A percentile compares a stretch with the other conserved stretches of the same genome.
Conservation (phyloP, 2,113 vertebrate species). For the Semnornis frantzii region DNA sequence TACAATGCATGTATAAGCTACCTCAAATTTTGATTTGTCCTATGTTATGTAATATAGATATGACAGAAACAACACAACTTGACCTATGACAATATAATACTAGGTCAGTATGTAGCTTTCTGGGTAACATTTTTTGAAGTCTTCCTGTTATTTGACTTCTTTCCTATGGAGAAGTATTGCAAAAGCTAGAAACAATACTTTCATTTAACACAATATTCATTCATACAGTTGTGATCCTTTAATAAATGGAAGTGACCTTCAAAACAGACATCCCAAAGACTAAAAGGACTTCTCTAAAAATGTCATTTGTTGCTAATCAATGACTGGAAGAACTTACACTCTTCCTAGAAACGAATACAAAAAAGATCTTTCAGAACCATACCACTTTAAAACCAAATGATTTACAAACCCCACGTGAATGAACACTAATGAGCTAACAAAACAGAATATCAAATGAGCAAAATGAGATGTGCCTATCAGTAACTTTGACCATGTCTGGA, state of each 20-base stretch:
- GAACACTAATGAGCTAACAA: slow-evolving; percentile 15
- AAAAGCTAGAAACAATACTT: slow-evolving; percentile 7
- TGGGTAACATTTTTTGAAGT: not conserved
- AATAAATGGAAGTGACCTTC: slow-evolving; percentile 65
- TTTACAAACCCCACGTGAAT: not conserved
- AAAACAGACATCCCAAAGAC: slow-evolving; percentile 61
- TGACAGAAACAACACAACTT: not conserved
- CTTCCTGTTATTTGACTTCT: not conserved
- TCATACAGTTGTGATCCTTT: slow-evolving; percentile 17
- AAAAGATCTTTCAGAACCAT: slow-evolving; percentile 39
- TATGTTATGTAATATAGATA: not conserved
- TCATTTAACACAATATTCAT: slow-evolving; percentile 52
- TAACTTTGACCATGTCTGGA: not conserved
- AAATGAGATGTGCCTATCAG: not conserved
- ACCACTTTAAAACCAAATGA: slow-evolving; percentile 1
- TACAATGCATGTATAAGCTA: not conserved
- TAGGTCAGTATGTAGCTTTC: not conserved
- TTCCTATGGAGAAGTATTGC: not conserved
- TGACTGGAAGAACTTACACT: slow-evolving; percentile 34
- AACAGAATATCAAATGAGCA: not conserved
- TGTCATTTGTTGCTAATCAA: slow-evolving; percentile 68
- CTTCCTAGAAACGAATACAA: slow-evolving; percentile 49
- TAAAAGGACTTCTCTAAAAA: slow-evolving; percentile 48
- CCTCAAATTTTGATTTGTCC: not conserved
- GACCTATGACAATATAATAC: not conserved